Evolutionary conservation across 1,140 invertebrate genomes (phyloP).

Genomic region (Arion vulgaris): DNA sequence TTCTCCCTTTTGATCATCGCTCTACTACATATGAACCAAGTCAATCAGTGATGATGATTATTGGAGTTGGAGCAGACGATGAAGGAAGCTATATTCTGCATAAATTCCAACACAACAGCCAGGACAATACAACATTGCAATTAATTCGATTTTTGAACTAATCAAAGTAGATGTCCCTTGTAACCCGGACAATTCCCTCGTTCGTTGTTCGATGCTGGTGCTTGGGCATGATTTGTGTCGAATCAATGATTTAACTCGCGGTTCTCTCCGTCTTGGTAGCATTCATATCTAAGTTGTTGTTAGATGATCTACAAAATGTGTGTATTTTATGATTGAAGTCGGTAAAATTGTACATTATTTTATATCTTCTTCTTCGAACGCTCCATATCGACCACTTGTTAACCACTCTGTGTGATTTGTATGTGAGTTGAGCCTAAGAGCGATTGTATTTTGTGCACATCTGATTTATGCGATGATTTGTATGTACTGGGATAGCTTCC

Average conservation of each 20-base stretch:
- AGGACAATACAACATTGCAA: neutral
- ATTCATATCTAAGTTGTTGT: neutral
- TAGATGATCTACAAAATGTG: too few relatives aligned
- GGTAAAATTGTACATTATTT: too few relatives aligned
- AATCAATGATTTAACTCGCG: neutral
- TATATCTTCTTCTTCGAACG: too few relatives aligned
- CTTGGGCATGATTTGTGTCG: neutral
- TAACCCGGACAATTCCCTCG: neutral
- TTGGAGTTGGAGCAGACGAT: neutral
- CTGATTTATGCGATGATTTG: too few relatives aligned
- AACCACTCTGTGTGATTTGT: too few relatives aligned
- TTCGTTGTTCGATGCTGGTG: neutral
- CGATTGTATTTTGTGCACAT: too few relatives aligned
- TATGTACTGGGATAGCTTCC: too few relatives aligned
- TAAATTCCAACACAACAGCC: neutral
- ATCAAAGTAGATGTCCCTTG: conserved; percentile 6
- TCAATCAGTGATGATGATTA: neutral
- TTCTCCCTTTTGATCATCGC: neutral
- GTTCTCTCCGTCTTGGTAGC: neutral
- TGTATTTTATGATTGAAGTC: too few relatives aligned
- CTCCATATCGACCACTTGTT: too few relatives aligned
- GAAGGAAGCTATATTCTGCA: neutral
- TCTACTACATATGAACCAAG: neutral
- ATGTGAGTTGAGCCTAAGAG: too few relatives aligned
- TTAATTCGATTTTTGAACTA: conserved; percentile 15